Base-by-base conservation (phyloP, 2,888 invertebrate genomes). In the Drosophila colorata region DNA sequence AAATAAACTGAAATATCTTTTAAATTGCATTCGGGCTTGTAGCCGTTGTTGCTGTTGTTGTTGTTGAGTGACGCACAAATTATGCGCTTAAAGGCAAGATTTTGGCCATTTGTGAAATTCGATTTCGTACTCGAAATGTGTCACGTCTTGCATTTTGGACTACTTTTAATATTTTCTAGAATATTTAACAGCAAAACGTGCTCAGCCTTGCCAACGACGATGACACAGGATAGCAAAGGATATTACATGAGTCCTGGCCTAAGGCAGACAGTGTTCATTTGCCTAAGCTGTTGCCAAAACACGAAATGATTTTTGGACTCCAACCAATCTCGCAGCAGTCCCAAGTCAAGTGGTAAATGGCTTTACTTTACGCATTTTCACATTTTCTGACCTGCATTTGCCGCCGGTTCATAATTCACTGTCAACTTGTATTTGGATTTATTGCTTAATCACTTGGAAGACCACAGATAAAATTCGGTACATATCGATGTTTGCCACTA, bases 391-490 rank as follows among this genome's bases (percentile, higher is more conserved):
- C 4, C 13, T 33, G 28, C 43, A 14, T 55, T 48, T 46, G 25
- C 23, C 11, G n/a, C 33, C 16, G 57, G 70, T 78, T 86, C 71
- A 87, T 86, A 79, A 81, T 78, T 84, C 74, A 82, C 83, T 88
- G 83, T 80, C 84, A 80, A 76, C 70, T 75, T 64, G 67, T 66
- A 47, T 84, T 74, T 69, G 63, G 56, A 74, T 82, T 82, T 88
- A 86, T 85, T 85, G 84, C 80, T 83, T 88, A 85, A 85, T 85
- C 88, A 80, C 84, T 82, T 74, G 88, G 88, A 85, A 85, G 83
- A 68, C 68, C 74, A 46, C 65, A 86, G 88, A 85, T 85, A 86
- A 79, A 72, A 57, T 66, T 68, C 43, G 38, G 57, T 58, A 65
- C 56, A 60, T 48, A 59, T 65, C 46, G 56, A 57, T 47, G 44